Base-by-base conservation (phyloP, 2,888 invertebrate species). In the Busseola fusca region DNA sequence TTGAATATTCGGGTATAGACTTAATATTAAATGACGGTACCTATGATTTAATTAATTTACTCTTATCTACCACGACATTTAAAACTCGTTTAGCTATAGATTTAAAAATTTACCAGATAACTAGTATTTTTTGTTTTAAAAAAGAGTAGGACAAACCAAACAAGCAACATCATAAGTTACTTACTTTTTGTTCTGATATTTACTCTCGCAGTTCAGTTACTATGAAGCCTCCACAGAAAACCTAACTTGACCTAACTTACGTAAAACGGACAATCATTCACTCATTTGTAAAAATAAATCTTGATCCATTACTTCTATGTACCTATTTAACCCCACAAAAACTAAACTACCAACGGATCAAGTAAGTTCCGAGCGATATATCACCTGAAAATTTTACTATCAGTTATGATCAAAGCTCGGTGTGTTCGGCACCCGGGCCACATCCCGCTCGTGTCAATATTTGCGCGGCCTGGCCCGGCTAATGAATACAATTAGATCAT, bases 401-500 rank as follows among this genome's bases (percentile, higher is more conserved):
- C 69, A 76, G 82, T 84, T 85, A 85, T 84, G 85, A 86, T 86
- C 81, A 84, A 85, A 85, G 85, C 81, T 63, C 67, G 75, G 69
- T 69, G 62, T 52, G 69, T 58, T 56, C 69, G 57, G 69, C 40
- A 64, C 74, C 87, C 89, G 87, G 88, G 90, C 89, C 87, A 85
- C 87, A 90, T 81, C 84, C 85, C 89, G 89, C 88, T 84, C 87
- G 88, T 82, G 95, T 94, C 94, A 95, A 95, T 95, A 95, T 95
- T 95, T 95, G 95, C 93, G 75, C 90, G 90, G 90, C 92, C 93
- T 91, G 92, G 90, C 93, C 94, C 90, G 91, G 93, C 95, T 95
- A 95, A 95, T 95, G 95, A 95, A 95, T 94, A 95, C 94, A 95
- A 95, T 95, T 95, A 95, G 95, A 95, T 95, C 95, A 95, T 95